Percentiles rank a stretch among this genome's conserved stretches.
Evolutionary conservation across 2,797 vertebrate genomes (phyloP).

Genomic region (Pseudochirops corinnae): DNA sequence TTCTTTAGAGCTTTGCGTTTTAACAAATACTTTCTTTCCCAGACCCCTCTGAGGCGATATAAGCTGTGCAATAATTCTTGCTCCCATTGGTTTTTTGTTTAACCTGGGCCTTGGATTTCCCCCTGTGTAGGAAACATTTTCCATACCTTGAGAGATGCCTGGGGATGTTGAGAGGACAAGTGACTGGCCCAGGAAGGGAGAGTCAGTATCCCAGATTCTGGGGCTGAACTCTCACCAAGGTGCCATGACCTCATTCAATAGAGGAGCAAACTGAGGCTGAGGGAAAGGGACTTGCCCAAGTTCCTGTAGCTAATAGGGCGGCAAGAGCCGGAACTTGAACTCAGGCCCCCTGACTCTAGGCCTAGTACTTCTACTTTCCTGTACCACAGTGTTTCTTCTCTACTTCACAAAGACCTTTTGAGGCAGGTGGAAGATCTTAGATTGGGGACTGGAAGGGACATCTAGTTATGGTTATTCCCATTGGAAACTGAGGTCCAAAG

Average conservation of each 20-base stretch:
- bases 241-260: neutral
- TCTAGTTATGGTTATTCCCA: neutral
- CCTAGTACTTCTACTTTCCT: neutral
- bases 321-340: neutral
- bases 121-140: neutral
- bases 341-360: neutral
- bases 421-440: neutral
- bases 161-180: neutral
- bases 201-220: neutral
- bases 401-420: neutral
- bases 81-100: neutral
- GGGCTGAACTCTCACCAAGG: neutral
- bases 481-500: neutral
- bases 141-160: neutral
- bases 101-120: neutral
- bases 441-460: neutral
- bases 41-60: neutral
- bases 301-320: neutral
- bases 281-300: neutral
- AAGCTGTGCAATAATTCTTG: neutral
- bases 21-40: neutral
- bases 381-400: neutral
- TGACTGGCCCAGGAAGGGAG: neutral
- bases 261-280: neutral
- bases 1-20: neutral